Evolutionary conservation across 2,888 invertebrate species (phyloP), one percentile per base, ranked within the genome.

Genomic region (Spatulosminthurus flaviceps): DNA sequence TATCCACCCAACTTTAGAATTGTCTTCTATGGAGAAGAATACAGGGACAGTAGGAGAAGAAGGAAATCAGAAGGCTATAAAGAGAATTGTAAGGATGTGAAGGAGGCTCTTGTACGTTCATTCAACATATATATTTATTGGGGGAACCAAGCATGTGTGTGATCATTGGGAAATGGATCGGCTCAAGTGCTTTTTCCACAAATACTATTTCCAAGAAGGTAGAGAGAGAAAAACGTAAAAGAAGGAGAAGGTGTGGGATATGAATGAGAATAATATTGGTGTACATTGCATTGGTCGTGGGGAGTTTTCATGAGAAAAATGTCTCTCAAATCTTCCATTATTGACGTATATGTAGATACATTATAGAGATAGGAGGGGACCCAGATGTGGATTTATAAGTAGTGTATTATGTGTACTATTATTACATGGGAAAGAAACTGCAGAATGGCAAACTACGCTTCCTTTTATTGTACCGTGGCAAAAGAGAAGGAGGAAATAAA

Each of bases 161-260:
- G 51, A 51, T 51, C 51, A 51, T 51, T 51, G 51, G 51, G 51
- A 51, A 51, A 51, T 51, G 51, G 51, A 16, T n/a, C n/a, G 51
- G n/a, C 16, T 51, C 51, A 51, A 51, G 51, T 51, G 16, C 51
- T 51, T 41, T 13, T 51, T 16, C 19, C 16, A 51, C 7, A 51
- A 5, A 19, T 51, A 51, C 51, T 19, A 51, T 19, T 9, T 51
- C 5, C 9, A 2, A 13, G 19, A 51, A 51, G 19, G 19, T 2
- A 19, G 1, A 51, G n/a, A 5, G 51, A 2, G 9, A 34, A 9
- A 4, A 34, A 9, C 4, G 5, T 9, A 4, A 34, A 34, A 34
- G 34, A 9, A 7, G 9, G 5, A 34, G 34, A 7, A 34, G 34
- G 34, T 34, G 34, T 4, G 51, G n/a, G n/a, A n/a, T n/a, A 51